A percentile compares a stretch with the other conserved stretches of the same genome.
Conservation (phyloP, 2,797 vertebrate genomes). For the Arvicola amphibius region DNA sequence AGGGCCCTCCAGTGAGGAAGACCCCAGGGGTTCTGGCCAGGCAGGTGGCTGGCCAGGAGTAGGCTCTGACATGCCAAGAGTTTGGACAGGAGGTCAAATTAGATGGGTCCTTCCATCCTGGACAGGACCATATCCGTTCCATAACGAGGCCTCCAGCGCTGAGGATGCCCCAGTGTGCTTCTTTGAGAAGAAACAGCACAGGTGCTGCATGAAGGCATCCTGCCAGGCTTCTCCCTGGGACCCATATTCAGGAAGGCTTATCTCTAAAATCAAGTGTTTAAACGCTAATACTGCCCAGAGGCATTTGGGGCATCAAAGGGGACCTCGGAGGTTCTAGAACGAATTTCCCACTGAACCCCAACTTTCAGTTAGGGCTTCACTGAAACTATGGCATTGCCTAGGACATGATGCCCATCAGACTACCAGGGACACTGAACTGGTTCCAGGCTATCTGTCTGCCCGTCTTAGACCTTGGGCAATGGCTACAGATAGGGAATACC, state of each 20-base stretch:
- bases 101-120: not conserved
- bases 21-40: not conserved
- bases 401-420: not conserved
- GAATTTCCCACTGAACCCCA: not conserved
- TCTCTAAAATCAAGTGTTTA: not conserved
- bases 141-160: not conserved
- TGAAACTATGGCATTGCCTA: not conserved
- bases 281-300: not conserved
- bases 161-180: not conserved
- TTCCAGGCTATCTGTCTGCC: not conserved
- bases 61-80: not conserved
- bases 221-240: not conserved
- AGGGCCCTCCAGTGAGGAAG: not conserved
- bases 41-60: not conserved
- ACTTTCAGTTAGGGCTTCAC: not conserved
- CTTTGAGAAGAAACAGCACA: not conserved
- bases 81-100: not conserved
- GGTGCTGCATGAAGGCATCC: not conserved
- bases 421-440: not conserved
- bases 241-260: constrained; percentile 5
- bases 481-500: not conserved
- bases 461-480: not conserved
- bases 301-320: not conserved
- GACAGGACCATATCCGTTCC: not conserved
- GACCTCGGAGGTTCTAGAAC: not conserved